Base-by-base conservation (phyloP, 2,113 vertebrate species). In the Neodontobutis hainanensis region DNA sequence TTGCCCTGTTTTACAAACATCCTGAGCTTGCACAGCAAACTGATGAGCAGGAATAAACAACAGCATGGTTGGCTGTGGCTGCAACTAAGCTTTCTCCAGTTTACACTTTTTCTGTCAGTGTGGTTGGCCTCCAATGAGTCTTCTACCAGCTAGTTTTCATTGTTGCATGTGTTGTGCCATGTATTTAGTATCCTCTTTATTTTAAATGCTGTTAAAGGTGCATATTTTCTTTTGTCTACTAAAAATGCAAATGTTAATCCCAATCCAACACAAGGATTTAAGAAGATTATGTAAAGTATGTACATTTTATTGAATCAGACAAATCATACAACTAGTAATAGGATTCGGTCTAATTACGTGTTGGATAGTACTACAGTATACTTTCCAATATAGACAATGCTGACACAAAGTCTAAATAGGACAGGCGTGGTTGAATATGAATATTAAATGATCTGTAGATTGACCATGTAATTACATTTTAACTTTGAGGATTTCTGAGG, bases 1-100 rank as follows among this genome's bases (percentile, higher is more conserved):
- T 43, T 49, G 43, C 45, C 45, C 50, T 15, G 19, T 66, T 57
- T 68, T 68, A 70, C 65, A 77, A 57, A 36, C 45, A 7, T 48
- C 19, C 44, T 4, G 14, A 69, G 50, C 70, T 78, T 55, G 42
- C 40, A n/a, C 57, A 64, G 56, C 61, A 34, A 45, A 44, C 42
- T n/a, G n/a, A 44, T 53, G 38, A 64, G 38, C 69, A 69, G 60
- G 45, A 73, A 70, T 44, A 53, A 63, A 61, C 1, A 0, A 40
- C 60, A n/a, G 66, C 44, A 0, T 8, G 48, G 11, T 56, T 16
- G 14, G 9, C 7, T 19, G 7, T 19, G 11, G 36, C 15, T 52
- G 36, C 6, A 8, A 49, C 61, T 27, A 34, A 52, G 50, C 50
- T 52, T 52, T 27, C 50, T 34, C 50, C 32, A 34, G 50, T 52